A percentile compares a stretch with the other conserved stretches of the same genome.
Evolutionary conservation across 2,113 vertebrate species (phyloP).

Genomic region (Columbina picui): DNA sequence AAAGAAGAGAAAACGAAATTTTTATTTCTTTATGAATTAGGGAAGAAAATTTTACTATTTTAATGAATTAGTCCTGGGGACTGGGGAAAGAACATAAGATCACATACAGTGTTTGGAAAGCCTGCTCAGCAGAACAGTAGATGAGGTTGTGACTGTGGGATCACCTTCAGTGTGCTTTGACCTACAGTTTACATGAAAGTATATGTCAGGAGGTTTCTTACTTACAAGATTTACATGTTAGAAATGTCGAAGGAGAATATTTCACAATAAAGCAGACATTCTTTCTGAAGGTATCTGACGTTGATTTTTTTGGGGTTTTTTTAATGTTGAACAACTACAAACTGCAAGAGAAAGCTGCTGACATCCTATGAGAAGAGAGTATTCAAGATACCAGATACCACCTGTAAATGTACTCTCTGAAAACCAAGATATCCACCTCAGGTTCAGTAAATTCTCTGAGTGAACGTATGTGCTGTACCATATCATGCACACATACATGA

Average conservation of each 20-base stretch:
- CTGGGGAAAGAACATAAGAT: not conserved
- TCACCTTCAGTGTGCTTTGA: not conserved
- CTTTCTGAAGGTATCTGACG: not conserved
- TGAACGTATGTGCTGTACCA: not conserved
- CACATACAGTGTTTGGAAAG: not conserved
- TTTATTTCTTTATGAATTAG: not conserved
- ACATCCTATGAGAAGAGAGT: not conserved
- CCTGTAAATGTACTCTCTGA: not conserved
- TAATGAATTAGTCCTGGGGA: not conserved
- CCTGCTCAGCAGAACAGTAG: not conserved
- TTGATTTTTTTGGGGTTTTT: not conserved
- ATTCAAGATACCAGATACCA: not conserved
- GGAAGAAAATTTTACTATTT: not conserved
- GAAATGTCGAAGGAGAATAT: constrained; percentile 3
- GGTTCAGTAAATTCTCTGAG: not conserved
- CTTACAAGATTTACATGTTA: not conserved
- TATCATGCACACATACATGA: not conserved
- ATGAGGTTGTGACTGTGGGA: not conserved
- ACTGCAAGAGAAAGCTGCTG: constrained; percentile 19
- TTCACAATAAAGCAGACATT: not conserved
- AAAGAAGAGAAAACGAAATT: not conserved
- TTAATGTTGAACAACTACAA: constrained; percentile 10
- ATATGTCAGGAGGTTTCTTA: not conserved
- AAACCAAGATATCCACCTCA: not conserved
- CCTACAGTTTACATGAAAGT: not conserved